phyloP scores from a whole-genome alignment of 2,113 vertebrate species.

The Athene cunicularia region DNA sequence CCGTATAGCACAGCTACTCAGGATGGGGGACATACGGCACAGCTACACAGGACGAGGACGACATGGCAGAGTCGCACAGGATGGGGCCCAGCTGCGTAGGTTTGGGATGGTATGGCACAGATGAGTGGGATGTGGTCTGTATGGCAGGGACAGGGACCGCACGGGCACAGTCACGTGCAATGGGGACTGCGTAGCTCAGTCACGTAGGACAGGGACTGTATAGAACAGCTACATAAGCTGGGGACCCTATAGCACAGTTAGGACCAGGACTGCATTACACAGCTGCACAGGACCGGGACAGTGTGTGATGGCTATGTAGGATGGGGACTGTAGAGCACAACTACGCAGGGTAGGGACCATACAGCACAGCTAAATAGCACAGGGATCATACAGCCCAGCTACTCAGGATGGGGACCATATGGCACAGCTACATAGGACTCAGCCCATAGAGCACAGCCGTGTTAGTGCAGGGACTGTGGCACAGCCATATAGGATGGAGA shows the following conservation, averaged over 20 bases:
- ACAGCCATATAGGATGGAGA: not conserved
- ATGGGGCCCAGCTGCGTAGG: not conserved
- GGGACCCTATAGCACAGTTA: not conserved
- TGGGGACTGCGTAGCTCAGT: not conserved
- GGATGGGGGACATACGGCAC: not conserved
- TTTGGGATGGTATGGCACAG: no score
- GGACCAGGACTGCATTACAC: not conserved
- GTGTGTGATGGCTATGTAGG: not conserved
- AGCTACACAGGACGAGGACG: not conserved
- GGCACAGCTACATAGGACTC: not conserved
- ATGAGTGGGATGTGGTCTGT: no score
- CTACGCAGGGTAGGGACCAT: fast-evolving
- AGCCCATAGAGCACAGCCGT: not conserved
- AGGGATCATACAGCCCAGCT: not conserved
- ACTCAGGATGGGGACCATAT: not conserved
- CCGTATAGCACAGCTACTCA: fast-evolving
- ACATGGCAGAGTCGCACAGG: not conserved
- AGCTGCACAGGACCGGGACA: not conserved
- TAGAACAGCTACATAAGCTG: not conserved
- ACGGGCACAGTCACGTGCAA: not conserved
- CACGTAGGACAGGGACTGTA: not conserved
- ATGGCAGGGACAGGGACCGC: not conserved
- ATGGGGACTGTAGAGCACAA: not conserved
- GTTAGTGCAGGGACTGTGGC: not conserved
- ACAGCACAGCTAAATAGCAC: not conserved